Evolutionary conservation across 2,113 vertebrate species (phyloP).

Genomic region (Orthochromis malagaraziensis): DNA sequence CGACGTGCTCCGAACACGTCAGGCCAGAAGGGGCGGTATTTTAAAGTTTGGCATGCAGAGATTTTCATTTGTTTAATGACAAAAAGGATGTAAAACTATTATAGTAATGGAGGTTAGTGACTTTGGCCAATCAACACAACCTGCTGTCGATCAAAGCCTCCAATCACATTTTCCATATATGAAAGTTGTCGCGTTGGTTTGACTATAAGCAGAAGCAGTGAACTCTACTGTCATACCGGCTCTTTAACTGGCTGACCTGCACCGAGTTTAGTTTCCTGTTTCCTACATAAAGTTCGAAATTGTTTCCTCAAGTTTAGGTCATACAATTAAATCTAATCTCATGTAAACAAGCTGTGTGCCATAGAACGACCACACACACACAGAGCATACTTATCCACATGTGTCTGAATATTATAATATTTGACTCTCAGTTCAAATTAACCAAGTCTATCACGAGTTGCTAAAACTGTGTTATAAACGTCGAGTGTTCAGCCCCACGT

Average conservation of each 20-base stretch:
- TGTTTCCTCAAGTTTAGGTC: background rate
- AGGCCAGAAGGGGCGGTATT: background rate
- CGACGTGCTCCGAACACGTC: background rate
- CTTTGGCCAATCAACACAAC: background rate
- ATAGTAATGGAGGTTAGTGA: background rate
- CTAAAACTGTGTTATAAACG: background rate
- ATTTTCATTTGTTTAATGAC: background rate
- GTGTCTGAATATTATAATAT: background rate
- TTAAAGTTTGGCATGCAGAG: background rate
- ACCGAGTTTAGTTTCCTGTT: background rate
- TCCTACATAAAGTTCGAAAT: background rate
- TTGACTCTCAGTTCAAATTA: background rate
- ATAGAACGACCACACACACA: background rate
- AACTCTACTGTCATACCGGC: background rate
- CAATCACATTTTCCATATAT: background rate
- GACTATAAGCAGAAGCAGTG: background rate
- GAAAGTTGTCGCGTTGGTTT: background rate
- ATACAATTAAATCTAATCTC: background rate
- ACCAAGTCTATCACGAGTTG: background rate
- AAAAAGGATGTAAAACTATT: background rate
- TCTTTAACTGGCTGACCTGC: background rate
- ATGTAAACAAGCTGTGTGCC: background rate
- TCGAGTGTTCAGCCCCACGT: background rate
- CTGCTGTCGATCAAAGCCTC: background rate
- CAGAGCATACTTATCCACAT: background rate